These are phyloP conservation scores for Eupristina koningsbergeri DNA, from an alignment of 1,140 invertebrate genomes.

Conservation along the genomic window DNA sequence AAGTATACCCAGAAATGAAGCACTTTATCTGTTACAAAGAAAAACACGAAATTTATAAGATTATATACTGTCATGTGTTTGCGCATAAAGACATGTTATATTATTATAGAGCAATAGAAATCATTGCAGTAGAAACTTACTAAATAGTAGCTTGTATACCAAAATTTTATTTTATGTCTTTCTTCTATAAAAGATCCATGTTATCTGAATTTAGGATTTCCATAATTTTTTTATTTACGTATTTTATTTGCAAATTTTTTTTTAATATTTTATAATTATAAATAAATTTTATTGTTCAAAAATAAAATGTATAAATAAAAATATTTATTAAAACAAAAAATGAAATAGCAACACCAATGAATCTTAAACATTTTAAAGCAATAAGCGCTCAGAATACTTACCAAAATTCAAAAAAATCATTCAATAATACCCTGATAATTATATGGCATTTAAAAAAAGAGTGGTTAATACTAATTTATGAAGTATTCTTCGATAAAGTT, in stretches of 20 bases:
- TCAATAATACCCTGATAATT: no score
- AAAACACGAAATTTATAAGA: slow-evolving; percentile 37
- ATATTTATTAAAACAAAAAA: no score
- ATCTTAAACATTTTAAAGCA: no score
- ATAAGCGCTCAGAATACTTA: no score
- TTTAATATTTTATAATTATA: background rate
- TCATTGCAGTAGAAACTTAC: slow-evolving; percentile 41
- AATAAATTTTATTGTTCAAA: background rate
- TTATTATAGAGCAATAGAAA: background rate
- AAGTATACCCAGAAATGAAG: slow-evolving; percentile 30
- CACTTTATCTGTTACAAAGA: slow-evolving; percentile 44
- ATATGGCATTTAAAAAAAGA: no score
- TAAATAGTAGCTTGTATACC: slow-evolving; percentile 49
- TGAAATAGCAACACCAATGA: no score
- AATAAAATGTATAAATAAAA: background rate
- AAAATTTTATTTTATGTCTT: slow-evolving; percentile 8
- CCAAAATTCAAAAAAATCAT: no score
- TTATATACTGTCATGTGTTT: slow-evolving; percentile 1
- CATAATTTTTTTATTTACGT: background rate
- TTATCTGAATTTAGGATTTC: no score
- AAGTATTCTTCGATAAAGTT: no score
- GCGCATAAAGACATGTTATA: background rate
- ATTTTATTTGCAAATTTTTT: background rate
- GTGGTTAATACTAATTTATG: no score
- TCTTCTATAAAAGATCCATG: background rate